Evolutionary conservation across 2,888 invertebrate genomes (phyloP).

Genomic region (Dermolepida albohirtum): DNA sequence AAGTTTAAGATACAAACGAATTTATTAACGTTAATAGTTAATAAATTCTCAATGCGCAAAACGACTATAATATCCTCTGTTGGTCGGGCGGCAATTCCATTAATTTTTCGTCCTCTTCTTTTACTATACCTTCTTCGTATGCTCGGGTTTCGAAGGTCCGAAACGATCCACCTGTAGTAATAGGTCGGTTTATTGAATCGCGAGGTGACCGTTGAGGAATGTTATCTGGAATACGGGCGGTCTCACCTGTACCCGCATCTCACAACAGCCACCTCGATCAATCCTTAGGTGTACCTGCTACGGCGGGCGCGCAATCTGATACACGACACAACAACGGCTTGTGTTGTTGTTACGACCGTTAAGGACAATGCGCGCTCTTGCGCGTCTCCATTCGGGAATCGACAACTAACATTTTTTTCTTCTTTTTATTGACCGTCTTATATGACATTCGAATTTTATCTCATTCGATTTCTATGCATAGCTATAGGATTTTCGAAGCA

Average conservation of each 20-base stretch:
- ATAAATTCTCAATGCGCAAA: constrained; percentile 29
- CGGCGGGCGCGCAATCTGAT: no score
- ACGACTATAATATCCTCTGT: no score
- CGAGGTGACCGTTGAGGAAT: constrained; percentile 39
- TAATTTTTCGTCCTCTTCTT: background rate
- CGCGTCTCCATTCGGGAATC: background rate
- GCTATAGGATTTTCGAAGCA: no score
- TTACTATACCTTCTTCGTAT: no score
- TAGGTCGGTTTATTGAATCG: constrained; percentile 18
- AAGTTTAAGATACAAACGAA: constrained; percentile 5
- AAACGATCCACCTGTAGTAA: constrained; percentile 28
- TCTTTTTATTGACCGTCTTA: no score
- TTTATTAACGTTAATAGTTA: constrained; percentile 32
- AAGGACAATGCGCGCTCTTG: constrained; percentile 32
- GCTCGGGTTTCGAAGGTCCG: background rate
- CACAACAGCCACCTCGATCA: background rate
- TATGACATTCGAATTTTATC: no score
- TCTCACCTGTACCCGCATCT: constrained; percentile 39
- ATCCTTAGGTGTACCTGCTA: no score
- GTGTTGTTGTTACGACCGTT: constrained; percentile 15
- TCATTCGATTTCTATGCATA: no score
- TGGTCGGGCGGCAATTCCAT: constrained; percentile 9
- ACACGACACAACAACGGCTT: no score
- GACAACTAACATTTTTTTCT: no score
- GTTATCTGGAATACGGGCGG: constrained; percentile 39